A percentile compares a stretch with the other conserved stretches of the same genome.
phyloP scores from a whole-genome alignment of 2,113 vertebrate species.

The Pungitius pungitius region DNA sequence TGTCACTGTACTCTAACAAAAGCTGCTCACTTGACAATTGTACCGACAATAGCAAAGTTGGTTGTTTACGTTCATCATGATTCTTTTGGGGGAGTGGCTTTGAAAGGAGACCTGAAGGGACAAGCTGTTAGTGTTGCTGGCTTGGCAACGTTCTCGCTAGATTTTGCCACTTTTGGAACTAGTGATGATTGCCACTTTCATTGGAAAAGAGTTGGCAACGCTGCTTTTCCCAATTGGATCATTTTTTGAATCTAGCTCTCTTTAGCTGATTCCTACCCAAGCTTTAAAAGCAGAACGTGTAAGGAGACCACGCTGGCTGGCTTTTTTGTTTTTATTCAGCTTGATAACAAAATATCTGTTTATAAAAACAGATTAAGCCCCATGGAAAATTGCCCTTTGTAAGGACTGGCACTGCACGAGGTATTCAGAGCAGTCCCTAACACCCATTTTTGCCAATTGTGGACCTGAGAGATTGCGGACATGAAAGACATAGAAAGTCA shows the following conservation, averaged over 20 bases:
- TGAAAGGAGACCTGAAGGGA: neutral
- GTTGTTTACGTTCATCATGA: neutral
- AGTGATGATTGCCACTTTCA: neutral
- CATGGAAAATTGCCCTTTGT: neutral
- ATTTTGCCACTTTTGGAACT: neutral
- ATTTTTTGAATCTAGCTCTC: neutral
- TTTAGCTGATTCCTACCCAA: neutral
- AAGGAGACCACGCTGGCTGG: constrained; percentile 19
- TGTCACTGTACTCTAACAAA: neutral
- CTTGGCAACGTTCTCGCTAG: neutral
- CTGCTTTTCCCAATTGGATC: neutral
- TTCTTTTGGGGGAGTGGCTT: neutral
- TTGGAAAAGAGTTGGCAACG: neutral
- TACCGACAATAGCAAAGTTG: neutral
- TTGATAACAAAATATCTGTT: constrained; percentile 24
- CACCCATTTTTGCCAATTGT: constrained; percentile 21
- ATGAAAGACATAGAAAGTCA: constrained; percentile 10
- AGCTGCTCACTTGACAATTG: neutral
- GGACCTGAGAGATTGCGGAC: constrained; percentile 2
- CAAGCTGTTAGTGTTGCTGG: neutral
- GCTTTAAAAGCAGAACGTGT: constrained; percentile 41
- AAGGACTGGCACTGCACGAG: neutral
- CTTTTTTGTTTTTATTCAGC: constrained; percentile 30
- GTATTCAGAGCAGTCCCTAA: neutral
- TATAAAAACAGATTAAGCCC: constrained; percentile 21